phyloP scores from a whole-genome alignment of 2,113 vertebrate genomes.

The Zosterops hypoxanthus region DNA sequence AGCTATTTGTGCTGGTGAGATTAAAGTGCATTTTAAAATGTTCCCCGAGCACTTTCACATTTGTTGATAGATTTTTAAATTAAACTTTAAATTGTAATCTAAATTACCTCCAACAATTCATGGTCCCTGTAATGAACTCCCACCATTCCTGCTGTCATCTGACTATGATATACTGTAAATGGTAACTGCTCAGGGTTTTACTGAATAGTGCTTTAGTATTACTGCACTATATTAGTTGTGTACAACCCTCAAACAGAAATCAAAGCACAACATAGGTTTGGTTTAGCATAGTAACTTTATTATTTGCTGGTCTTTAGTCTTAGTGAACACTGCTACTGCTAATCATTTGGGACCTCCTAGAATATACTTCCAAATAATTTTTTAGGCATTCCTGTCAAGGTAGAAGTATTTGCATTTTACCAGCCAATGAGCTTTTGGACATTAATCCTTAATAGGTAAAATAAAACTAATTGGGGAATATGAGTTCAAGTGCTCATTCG shows the following conservation, averaged over 20 bases:
- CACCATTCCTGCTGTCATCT: slow-evolving; percentile 80
- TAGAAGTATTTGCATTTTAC: slow-evolving; percentile 7
- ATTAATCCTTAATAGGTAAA: slow-evolving; percentile 56
- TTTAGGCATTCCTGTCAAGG: slow-evolving; percentile 24
- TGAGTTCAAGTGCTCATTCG: slow-evolving; percentile 10
- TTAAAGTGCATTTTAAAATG: slow-evolving; percentile 88
- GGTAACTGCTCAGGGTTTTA: slow-evolving; percentile 73
- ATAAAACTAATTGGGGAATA: slow-evolving; percentile 63
- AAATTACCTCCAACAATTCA: slow-evolving; percentile 90
- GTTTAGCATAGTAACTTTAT: slow-evolving; percentile 61
- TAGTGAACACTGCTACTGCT: neutral
- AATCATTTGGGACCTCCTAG: slow-evolving; percentile 7
- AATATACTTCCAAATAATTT: slow-evolving; percentile 28
- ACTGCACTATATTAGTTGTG: slow-evolving; percentile 69
- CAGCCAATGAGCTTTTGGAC: slow-evolving; percentile 24
- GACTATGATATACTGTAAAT: slow-evolving; percentile 81
- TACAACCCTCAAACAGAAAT: slow-evolving; percentile 72
- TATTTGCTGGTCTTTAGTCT: slow-evolving; percentile 54
- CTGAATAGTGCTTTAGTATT: slow-evolving; percentile 72
- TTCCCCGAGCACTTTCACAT: slow-evolving; percentile 87
- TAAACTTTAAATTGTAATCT: slow-evolving; percentile 91
- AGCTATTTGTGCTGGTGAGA: slow-evolving; percentile 85
- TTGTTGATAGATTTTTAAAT: slow-evolving; percentile 93
- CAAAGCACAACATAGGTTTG: slow-evolving; percentile 52
- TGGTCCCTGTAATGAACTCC: slow-evolving; percentile 88